Evolutionary conservation across 2,797 vertebrate species (phyloP).

Genomic region (Crax fasciolata): DNA sequence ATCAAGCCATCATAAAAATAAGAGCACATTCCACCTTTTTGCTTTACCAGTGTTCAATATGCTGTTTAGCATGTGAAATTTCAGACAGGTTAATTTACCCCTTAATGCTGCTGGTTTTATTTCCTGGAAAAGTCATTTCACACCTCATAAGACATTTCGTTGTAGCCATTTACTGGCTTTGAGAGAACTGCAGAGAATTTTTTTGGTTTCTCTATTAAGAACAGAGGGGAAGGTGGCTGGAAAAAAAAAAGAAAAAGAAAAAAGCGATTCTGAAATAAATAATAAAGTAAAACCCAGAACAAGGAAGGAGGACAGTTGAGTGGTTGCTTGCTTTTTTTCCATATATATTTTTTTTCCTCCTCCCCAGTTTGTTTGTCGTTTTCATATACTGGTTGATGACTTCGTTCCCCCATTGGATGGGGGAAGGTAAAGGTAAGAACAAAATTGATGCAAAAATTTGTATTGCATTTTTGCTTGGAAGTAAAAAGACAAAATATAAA

Average conservation of each 20-base stretch:
- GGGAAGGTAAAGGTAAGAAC: neutral
- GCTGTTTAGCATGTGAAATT: neutral
- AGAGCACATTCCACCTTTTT: neutral
- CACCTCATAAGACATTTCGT: neutral
- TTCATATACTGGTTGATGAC: neutral
- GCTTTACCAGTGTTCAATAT: neutral
- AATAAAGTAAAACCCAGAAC: neutral
- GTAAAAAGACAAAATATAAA: neutral
- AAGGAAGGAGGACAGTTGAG: neutral
- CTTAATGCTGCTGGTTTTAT: neutral
- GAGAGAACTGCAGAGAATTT: neutral
- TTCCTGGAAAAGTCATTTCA: neutral
- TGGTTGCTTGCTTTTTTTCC: neutral
- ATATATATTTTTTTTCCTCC: neutral
- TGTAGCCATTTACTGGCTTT: neutral
- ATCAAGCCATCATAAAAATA: neutral
- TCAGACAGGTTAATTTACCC: neutral
- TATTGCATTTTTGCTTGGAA: neutral
- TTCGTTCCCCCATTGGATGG: neutral
- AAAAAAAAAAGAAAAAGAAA: neutral
- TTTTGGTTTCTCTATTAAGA: neutral
- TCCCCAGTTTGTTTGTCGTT: neutral
- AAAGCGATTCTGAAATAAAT: neutral
- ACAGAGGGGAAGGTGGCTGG: neutral
- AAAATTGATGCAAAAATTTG: neutral